Percentiles rank a stretch among this genome's conserved stretches.
Conservation (phyloP, 2,888 invertebrate species). For the Ceraclea dissimilis region DNA sequence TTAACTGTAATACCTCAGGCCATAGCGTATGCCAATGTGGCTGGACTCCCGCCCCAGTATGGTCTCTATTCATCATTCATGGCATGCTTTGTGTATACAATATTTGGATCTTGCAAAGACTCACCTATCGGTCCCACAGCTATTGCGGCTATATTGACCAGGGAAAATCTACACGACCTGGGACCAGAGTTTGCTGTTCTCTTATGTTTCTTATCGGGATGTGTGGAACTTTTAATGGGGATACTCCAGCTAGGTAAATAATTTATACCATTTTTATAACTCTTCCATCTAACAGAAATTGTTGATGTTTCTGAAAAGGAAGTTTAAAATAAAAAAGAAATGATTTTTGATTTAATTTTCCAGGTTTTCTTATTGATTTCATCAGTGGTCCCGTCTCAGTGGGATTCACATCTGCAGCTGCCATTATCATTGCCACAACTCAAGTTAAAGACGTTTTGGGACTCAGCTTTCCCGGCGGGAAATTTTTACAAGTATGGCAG, state of each 20-base stretch:
- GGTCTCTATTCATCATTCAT: slow-evolving; percentile 92
- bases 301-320: background rate
- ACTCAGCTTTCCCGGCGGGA: slow-evolving; percentile 58
- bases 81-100: slow-evolving; percentile 85
- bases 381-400: slow-evolving; percentile 78
- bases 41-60: slow-evolving; percentile 67
- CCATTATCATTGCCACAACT: slow-evolving; percentile 73
- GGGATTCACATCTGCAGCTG: slow-evolving; percentile 76
- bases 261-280: background rate
- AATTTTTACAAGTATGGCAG: slow-evolving; percentile 64
- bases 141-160: slow-evolving; percentile 72
- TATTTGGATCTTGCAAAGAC: slow-evolving; percentile 76
- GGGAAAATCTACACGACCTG: slow-evolving; percentile 62
- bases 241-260: slow-evolving; percentile 65
- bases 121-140: slow-evolving; percentile 81
- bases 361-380: slow-evolving; percentile 77
- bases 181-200: slow-evolving; percentile 67
- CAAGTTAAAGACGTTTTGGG: slow-evolving; percentile 72
- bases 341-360: slow-evolving; percentile 20
- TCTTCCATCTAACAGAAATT: background rate
- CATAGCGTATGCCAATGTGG: slow-evolving; percentile 75
- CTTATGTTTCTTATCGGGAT: slow-evolving; percentile 63
- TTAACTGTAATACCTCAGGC: slow-evolving; percentile 79
- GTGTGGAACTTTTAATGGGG: slow-evolving; percentile 65
- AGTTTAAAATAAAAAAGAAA: background rate